Conservation (phyloP, 2,888 invertebrate species). For the Tuta absoluta region DNA sequence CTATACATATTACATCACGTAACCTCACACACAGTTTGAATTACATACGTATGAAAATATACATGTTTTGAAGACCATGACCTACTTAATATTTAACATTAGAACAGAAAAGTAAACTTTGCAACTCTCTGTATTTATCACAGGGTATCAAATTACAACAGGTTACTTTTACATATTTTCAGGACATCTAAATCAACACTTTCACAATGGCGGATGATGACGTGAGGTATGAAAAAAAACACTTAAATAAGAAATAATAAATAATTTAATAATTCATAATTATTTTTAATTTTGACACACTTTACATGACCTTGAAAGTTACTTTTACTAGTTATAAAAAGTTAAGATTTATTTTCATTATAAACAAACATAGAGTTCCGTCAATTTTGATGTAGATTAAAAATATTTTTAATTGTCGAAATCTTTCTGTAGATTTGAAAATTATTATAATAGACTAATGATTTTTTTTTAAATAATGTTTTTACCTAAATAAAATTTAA, state of each 20-base stretch:
- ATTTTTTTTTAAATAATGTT: too few relatives aligned
- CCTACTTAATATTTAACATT: not conserved
- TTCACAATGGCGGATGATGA: slow-evolving; percentile 96
- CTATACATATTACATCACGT: not conserved
- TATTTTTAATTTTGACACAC: not conserved
- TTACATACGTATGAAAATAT: not conserved
- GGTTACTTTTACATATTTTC: slow-evolving; percentile 53
- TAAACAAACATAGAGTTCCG: too few relatives aligned
- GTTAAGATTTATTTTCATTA: too few relatives aligned
- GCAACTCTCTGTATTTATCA: not conserved
- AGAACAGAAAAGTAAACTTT: not conserved
- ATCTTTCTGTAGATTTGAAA: too few relatives aligned
- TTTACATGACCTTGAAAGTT: not conserved
- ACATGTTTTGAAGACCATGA: not conserved
- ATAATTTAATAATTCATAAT: not conserved
- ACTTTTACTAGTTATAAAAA: too few relatives aligned
- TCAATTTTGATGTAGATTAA: too few relatives aligned
- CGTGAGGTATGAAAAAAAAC: slow-evolving; percentile 89
- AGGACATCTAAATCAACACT: slow-evolving; percentile 82
- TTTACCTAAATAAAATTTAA: too few relatives aligned
- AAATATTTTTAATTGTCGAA: too few relatives aligned
- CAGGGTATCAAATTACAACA: not conserved
- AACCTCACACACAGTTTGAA: not conserved
- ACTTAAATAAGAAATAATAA: not conserved
- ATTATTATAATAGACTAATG: too few relatives aligned